phyloP scores from a whole-genome alignment of 2,113 vertebrate species.

The Protomyctophum bolini region DNA sequence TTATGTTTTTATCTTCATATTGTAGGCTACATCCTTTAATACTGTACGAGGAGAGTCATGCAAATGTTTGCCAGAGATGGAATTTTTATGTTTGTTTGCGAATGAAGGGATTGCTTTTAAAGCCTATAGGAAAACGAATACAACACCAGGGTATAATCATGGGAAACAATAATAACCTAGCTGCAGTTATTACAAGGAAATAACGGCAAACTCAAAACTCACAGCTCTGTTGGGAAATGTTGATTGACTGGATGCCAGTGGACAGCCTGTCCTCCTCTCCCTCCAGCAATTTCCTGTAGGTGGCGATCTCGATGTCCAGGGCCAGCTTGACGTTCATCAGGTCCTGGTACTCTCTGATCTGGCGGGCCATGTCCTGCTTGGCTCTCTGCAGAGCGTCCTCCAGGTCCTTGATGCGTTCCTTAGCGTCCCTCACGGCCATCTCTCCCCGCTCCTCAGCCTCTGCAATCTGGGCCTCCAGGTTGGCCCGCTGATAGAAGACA shows the following conservation, averaged over 20 bases:
- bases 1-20: too few species aligned
- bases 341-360: conserved; percentile 92
- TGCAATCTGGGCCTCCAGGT: conserved; percentile 88
- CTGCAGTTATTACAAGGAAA: background rate
- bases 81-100: too few species aligned
- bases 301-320: conserved; percentile 96
- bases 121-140: too few species aligned
- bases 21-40: too few species aligned
- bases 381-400: conserved; percentile 88
- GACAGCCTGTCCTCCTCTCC: conserved; percentile 88
- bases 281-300: conserved; percentile 95
- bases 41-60: too few species aligned
- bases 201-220: conserved; percentile 45
- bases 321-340: conserved; percentile 95
- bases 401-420: conserved; percentile 84
- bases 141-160: too few species aligned
- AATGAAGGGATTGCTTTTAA: too few species aligned
- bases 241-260: conserved; percentile 78
- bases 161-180: too few species aligned
- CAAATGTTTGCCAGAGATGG: too few species aligned
- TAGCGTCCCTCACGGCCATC: conserved; percentile 87
- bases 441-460: conserved; percentile 89
- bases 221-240: conserved; percentile 84
- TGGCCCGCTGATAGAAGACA: conserved; percentile 79
- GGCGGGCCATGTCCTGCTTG: conserved; percentile 90